phyloP scores from a whole-genome alignment of 2,113 vertebrate species.

The Sphaerodactylus townsendi region DNA sequence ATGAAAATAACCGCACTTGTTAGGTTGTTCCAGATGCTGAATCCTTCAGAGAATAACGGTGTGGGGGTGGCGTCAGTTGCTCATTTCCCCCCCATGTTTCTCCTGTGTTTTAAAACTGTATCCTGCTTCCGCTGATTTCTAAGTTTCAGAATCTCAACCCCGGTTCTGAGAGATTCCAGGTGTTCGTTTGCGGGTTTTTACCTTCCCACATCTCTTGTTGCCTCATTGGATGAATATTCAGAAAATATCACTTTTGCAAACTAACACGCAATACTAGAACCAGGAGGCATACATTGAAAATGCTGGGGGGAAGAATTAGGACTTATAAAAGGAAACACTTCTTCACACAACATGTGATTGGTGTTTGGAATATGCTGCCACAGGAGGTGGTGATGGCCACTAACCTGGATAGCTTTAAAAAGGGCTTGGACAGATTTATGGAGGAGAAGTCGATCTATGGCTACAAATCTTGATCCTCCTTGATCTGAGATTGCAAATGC shows the following conservation, averaged over 20 bases:
- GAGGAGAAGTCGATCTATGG: too few relatives aligned
- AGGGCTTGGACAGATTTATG: too few relatives aligned
- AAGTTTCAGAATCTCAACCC: conserved; percentile 36
- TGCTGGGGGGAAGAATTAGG: too few relatives aligned
- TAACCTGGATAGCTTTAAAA: too few relatives aligned
- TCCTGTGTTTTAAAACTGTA: neutral
- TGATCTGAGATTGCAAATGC: too few relatives aligned
- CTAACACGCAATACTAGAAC: too few relatives aligned
- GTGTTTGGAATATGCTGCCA: too few relatives aligned
- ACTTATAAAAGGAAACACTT: too few relatives aligned
- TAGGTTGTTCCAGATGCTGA: neutral
- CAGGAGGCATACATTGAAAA: too few relatives aligned
- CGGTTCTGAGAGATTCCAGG: conserved; percentile 8
- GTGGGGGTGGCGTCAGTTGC: neutral
- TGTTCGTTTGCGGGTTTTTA: neutral
- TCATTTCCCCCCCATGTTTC: neutral
- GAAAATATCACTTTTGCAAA: conserved; percentile 52
- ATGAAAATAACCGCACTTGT: conserved; percentile 28
- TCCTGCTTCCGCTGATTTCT: neutral
- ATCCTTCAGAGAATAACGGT: conserved; percentile 4
- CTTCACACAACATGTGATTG: too few relatives aligned
- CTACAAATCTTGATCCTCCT: too few relatives aligned
- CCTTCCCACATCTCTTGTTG: conserved; percentile 33
- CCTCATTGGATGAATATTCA: conserved; percentile 51
- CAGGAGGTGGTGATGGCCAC: too few relatives aligned